These are phyloP conservation scores for Nomada fucata DNA, from an alignment of 2,888 invertebrate species.

Conservation along the genomic window DNA sequence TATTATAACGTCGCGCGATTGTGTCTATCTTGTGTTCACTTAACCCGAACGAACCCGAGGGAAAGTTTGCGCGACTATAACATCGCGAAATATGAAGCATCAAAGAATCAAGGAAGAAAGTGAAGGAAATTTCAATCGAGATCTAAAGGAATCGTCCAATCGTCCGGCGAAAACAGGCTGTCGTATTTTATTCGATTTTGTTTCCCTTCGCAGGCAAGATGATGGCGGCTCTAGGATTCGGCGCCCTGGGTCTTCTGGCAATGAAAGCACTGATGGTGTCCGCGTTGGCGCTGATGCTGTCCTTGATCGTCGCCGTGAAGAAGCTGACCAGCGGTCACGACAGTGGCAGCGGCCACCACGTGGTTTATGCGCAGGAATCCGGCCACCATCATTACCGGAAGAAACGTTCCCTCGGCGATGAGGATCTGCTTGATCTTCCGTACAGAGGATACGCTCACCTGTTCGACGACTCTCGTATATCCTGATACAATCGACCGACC, in stretches of 20 bases:
- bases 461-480: slow-evolving; percentile 65
- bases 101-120: no score
- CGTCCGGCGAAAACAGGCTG: no score
- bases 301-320: slow-evolving; percentile 91
- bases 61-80: no score
- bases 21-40: not conserved
- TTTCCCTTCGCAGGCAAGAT: slow-evolving; percentile 85
- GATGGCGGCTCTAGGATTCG: slow-evolving; percentile 90
- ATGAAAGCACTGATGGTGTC: slow-evolving; percentile 91
- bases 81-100: no score
- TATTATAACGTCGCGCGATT: not conserved
- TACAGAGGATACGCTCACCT: slow-evolving; percentile 83
- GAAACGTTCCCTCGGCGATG: slow-evolving; percentile 78
- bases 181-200: no score
- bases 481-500: slow-evolving; percentile 60
- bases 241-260: slow-evolving; percentile 90
- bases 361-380: slow-evolving; percentile 86
- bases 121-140: no score
- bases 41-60: no score
- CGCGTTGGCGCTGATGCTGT: slow-evolving; percentile 90
- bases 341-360: slow-evolving; percentile 86
- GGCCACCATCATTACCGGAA: slow-evolving; percentile 86
- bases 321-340: slow-evolving; percentile 87
- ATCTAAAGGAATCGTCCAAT: no score
- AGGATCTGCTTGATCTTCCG: slow-evolving; percentile 82